Evolutionary conservation across 2,797 vertebrate genomes (phyloP), one percentile per base, ranked within the genome.

Genomic region (Peromyscus eremicus): DNA sequence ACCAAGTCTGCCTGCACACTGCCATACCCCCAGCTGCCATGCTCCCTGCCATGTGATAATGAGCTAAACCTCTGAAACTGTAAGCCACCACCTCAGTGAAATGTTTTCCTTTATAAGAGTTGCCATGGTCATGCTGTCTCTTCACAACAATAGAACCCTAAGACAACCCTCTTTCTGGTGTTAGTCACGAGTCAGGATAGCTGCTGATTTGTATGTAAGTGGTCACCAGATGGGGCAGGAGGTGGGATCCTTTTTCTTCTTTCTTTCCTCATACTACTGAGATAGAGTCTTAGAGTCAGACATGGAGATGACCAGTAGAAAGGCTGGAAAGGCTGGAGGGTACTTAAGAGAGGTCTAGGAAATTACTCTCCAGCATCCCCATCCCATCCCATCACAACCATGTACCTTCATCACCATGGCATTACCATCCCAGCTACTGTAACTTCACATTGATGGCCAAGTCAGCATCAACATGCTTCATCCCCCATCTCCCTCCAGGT

Each of bases 391-490:
- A 62, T 21, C 40, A 3, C 0, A 0, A 8, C 23, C 3, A n/a
- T 4, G 3, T 6, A 7, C 29, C 29, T 49, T 66, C 29, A 3
- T 0, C 0, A 1, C n/a, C 3, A 46, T 1, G 2, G 49, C 25
- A 1, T 37, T 21, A 1, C 16, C 11, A 5, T 55, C 46, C 64
- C 32, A 0, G 14, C 32, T 13, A 2, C 29, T 40, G 4, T 10
- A 0, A 10, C 19, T 1, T 43, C 2, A 0, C 0, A 0, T 13
- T 34, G 27, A 40, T 0, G 11, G 5, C 49, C 80, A 40, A 87
- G n/a, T 27, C 9, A 6, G 40, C 40, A 7, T 11, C 49, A 21
- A 0, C 0, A 0, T 14, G 4, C 0, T 16, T 60, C 37, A 19
- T 5, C 21, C 32, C 17, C 55, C 0, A 10, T 11, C 37, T 60